phyloP scores from a whole-genome alignment of 2,113 vertebrate genomes.

The Ictidomys tridecemlineatus region DNA sequence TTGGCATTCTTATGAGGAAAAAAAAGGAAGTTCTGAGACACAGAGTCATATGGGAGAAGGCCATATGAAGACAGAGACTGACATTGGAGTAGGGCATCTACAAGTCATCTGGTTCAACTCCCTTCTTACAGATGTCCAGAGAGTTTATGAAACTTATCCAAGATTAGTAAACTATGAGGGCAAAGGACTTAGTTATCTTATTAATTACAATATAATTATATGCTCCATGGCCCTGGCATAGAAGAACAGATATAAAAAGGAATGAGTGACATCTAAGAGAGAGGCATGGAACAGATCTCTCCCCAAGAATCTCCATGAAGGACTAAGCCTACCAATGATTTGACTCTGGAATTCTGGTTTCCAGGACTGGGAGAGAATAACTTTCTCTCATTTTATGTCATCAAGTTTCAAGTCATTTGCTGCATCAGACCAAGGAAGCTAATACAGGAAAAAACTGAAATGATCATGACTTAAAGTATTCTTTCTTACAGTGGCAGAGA shows the following conservation, averaged over 20 bases:
- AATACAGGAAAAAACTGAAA: not conserved
- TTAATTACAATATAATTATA: not conserved
- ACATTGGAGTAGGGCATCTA: not conserved
- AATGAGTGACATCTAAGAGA: not conserved
- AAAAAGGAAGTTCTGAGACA: not conserved
- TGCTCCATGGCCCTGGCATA: not conserved
- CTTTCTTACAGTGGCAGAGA: not conserved
- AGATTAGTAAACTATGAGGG: not conserved
- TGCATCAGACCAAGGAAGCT: not conserved
- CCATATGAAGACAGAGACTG: not conserved
- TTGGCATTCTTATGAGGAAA: not conserved
- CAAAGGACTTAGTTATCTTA: not conserved
- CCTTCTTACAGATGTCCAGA: constrained; percentile 56
- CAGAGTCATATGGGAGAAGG: not conserved
- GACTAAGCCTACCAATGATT: not conserved
- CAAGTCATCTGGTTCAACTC: not conserved
- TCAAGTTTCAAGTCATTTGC: not conserved
- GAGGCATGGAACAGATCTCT: not conserved
- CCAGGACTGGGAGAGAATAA: not conserved
- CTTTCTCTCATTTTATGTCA: not conserved
- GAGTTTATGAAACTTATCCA: constrained; percentile 6
- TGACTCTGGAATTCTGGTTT: not conserved
- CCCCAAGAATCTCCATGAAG: not conserved
- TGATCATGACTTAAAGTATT: constrained; percentile 11
- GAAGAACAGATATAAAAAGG: not conserved